Conservation (phyloP, 1,140 invertebrate genomes). For the Drosophila truncata region DNA sequence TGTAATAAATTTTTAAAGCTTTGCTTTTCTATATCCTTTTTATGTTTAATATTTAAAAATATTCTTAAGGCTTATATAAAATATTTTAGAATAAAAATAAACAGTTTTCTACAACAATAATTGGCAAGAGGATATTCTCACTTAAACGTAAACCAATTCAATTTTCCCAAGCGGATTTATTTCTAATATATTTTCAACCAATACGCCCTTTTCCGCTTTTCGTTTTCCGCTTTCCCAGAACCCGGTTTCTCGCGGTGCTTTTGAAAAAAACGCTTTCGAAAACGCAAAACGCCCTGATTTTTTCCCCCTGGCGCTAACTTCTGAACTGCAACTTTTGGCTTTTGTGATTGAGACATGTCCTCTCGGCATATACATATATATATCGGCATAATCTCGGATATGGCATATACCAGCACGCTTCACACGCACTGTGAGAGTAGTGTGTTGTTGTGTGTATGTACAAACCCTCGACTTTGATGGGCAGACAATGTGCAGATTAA, state of each 20-base stretch:
- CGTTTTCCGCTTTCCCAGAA: conserved; percentile 1
- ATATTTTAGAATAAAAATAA: neutral
- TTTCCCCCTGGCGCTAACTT: conserved; percentile 36
- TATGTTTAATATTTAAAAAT: neutral
- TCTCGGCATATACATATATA: neutral
- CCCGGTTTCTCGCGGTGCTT: neutral
- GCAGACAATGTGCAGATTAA: conserved; percentile 69
- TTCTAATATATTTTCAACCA: neutral
- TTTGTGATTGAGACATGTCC: conserved; percentile 31
- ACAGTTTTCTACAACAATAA: neutral
- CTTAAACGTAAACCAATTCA: neutral
- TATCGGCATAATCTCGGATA: conserved; percentile 8
- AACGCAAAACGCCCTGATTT: conserved; percentile 1
- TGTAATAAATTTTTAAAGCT: neutral
- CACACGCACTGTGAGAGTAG: conserved; percentile 15
- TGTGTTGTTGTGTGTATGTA: neutral
- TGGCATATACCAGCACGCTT: conserved; percentile 30
- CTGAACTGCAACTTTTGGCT: conserved; percentile 45
- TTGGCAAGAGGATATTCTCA: neutral
- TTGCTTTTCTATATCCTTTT: neutral
- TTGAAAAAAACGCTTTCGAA: neutral
- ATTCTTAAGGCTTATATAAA: neutral
- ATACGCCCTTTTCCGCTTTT: conserved; percentile 11
- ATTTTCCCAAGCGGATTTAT: conserved; percentile 17
- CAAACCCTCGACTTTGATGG: conserved; percentile 35